phyloP scores from a whole-genome alignment of 2,113 vertebrate genomes.

The Abramis brama region DNA sequence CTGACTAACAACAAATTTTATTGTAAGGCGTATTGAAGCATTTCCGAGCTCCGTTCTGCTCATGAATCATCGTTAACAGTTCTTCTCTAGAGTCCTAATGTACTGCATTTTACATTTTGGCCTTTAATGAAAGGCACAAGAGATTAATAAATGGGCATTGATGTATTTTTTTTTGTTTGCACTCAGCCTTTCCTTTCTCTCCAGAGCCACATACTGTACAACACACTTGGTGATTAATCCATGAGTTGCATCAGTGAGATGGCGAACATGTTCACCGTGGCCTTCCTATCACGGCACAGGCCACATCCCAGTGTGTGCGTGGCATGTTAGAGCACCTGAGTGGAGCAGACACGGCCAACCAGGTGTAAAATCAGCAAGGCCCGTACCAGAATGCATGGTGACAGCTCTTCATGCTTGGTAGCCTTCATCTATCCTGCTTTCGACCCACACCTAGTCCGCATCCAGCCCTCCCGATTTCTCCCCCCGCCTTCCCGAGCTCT shows the following conservation, averaged over 20 bases:
- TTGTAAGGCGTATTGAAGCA: slow-evolving; percentile 9
- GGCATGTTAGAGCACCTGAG: slow-evolving; percentile 46
- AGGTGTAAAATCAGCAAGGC: slow-evolving; percentile 57
- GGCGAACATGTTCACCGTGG: slow-evolving; percentile 38
- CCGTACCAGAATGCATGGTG: slow-evolving; percentile 49
- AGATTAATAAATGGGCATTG: slow-evolving; percentile 26
- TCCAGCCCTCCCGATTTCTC: slow-evolving; percentile 10
- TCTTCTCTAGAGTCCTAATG: slow-evolving; percentile 23
- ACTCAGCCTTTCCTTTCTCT: slow-evolving; percentile 16
- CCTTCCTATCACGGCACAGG: slow-evolving; percentile 37
- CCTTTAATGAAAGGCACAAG: slow-evolving; percentile 33
- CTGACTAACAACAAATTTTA: not conserved
- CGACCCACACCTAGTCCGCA: slow-evolving; percentile 27
- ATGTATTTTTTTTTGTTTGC: not conserved
- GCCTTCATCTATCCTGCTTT: slow-evolving; percentile 36
- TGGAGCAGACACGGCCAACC: slow-evolving; percentile 50
- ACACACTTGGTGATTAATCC: slow-evolving; percentile 50
- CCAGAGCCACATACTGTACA: not conserved
- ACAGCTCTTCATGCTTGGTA: slow-evolving; percentile 58
- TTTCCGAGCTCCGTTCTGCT: not conserved
- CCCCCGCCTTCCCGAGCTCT: slow-evolving; percentile 1
- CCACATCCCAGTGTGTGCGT: slow-evolving; percentile 31
- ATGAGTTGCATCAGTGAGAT: slow-evolving; percentile 36
- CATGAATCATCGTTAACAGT: slow-evolving; percentile 9
- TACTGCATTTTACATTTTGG: slow-evolving; percentile 13